A percentile compares a stretch with the other conserved stretches of the same genome.
Conservation (phyloP, 2,797 vertebrate species). For the Anomalospiza imberbis region DNA sequence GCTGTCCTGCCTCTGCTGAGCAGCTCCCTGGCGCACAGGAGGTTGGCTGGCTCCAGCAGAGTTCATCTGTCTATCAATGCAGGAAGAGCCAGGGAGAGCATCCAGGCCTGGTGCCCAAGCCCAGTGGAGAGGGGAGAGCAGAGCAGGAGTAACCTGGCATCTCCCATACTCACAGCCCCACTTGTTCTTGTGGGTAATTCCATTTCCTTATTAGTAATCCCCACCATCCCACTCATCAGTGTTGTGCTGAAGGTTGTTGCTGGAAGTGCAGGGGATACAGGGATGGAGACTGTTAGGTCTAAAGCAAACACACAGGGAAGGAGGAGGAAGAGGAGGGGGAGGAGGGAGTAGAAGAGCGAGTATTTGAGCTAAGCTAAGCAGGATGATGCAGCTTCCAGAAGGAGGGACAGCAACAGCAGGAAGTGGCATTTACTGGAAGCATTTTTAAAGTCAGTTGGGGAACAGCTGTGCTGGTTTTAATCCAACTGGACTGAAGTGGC, state of each 20-base stretch:
- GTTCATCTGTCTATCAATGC: not conserved
- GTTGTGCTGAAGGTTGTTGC: not conserved
- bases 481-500: conserved; percentile 32
- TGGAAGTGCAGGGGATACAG: not conserved
- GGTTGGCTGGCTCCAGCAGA: not conserved
- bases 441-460: conserved; percentile 42
- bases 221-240: not conserved
- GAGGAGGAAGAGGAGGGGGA: not conserved
- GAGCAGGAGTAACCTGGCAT: not conserved
- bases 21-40: not conserved
- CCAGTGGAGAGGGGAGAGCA: not conserved
- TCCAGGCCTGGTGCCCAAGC: not conserved
- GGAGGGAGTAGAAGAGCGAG: not conserved
- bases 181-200: not conserved
- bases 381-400: not conserved
- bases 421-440: conserved; percentile 20
- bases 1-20: not conserved
- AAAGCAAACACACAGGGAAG: not conserved
- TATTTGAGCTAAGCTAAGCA: not conserved
- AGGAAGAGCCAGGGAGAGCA: not conserved
- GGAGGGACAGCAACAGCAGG: not conserved
- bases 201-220: not conserved
- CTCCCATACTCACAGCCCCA: not conserved
- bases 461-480: conserved; percentile 57
- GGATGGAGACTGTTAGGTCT: not conserved